Evolutionary conservation across 2,888 invertebrate genomes (phyloP), one percentile per base, ranked within the genome.

Genomic region (Drepana falcataria): DNA sequence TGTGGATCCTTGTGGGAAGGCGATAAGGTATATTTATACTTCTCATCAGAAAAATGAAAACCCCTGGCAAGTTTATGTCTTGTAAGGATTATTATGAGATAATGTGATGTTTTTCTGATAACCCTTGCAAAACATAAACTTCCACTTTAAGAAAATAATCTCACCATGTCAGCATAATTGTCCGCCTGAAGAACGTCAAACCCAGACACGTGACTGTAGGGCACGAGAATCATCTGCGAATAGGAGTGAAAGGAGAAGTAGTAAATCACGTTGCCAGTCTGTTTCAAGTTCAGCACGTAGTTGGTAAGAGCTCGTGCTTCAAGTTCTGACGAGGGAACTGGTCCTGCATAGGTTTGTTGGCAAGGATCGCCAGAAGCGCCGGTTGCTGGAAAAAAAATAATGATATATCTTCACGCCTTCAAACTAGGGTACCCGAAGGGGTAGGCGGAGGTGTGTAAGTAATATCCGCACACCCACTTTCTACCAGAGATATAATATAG

Each of bases 221-320:
- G 91, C 35, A 91, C 73, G 51, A 92, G 64, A 41, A 91, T 78
- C 79, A 85, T 81, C 65, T 93, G 93, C 0, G 92, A 91, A 67
- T 88, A 93, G 2, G 92, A 92, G 71, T 93, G 93, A 68, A 93
- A 85, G 1, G 92, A 87, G 34, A 93, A 74, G 67, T 92, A 93
- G 55, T 91, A 85, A 33, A 87, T 66, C 44, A 87, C 48, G 49
- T 81, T 76, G 34, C 77, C 71, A 21, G 65, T 59, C 0, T 53
- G 55, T 44, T 75, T 75, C 35, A 85, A 55, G 2, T 58, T 66
- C 0, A 66, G 54, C 1, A 91, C 81, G 69, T 85, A 85, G 37
- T 69, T 69, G 1, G 76, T 64, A 37, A 91, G 72, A 0, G 87
- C 82, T 53, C 74, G 74, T 0, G 91, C 82, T 71, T 93, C 93